Evolutionary conservation across 2,113 vertebrate species (phyloP).

Genomic region (Promerops cafer): DNA sequence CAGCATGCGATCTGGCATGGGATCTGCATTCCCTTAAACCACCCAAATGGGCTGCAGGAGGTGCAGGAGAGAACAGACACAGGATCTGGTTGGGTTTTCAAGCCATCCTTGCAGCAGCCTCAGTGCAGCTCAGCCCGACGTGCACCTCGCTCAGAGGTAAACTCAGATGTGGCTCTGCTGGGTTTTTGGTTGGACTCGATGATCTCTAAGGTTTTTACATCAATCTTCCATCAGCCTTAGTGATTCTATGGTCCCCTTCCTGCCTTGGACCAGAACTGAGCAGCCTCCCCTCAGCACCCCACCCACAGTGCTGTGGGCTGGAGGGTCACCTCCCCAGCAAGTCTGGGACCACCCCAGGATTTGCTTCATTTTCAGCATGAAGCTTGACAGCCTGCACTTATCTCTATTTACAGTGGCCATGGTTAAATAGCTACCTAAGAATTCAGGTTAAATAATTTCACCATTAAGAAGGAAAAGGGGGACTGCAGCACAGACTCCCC

Average conservation of each 20-base stretch:
- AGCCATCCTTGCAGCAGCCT: not conserved
- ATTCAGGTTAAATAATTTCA: not conserved
- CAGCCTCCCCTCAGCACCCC: not conserved
- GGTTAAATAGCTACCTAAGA: not conserved
- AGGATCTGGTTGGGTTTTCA: not conserved
- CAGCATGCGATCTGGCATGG: slow-evolving; percentile 18
- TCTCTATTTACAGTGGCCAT: fast-evolving
- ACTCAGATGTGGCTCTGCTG: fast-evolving
- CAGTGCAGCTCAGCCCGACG: fast-evolving
- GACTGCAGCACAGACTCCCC: not conserved
- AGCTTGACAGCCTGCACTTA: fast-evolving
- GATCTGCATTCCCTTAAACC: not conserved
- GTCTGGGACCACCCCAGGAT: not conserved
- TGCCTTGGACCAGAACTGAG: not conserved
- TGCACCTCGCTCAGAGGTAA: not conserved
- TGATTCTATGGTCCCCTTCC: fast-evolving
- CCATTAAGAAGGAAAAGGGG: not conserved
- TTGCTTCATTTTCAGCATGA: not conserved
- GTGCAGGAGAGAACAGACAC: not conserved
- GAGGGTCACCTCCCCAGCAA: not conserved
- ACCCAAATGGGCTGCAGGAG: not conserved
- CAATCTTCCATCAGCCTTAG: not conserved
- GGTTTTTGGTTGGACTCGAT: fast-evolving
- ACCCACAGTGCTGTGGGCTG: fast-evolving
- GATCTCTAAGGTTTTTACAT: not conserved